Evolutionary conservation across 53 echinoderm and acorn worm genomes (phyloP).

Genomic region (Luidia sarsii): DNA sequence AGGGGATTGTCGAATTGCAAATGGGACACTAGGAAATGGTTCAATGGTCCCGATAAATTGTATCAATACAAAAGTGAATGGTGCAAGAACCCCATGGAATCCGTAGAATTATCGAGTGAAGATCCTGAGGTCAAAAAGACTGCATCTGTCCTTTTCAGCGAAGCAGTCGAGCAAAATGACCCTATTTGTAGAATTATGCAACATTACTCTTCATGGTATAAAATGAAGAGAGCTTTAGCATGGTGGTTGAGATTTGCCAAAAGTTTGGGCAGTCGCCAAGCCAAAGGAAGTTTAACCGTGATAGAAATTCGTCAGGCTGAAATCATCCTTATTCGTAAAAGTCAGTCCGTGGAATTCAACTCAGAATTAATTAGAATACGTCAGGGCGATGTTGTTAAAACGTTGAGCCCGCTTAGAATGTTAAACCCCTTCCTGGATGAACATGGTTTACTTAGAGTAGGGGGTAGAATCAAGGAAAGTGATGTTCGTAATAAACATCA

Average conservation of each 20-base stretch:
- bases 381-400: background rate
- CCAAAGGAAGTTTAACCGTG: background rate
- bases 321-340: background rate
- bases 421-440: slow-evolving; percentile 4
- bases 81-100: background rate
- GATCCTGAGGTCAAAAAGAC: background rate
- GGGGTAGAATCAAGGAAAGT: background rate
- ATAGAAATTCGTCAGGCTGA: background rate
- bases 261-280: background rate
- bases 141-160: background rate
- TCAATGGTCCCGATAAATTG: background rate
- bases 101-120: background rate
- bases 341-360: background rate
- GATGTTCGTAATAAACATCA: background rate
- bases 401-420: too few relatives aligned
- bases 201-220: slow-evolving; percentile 48
- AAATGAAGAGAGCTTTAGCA: slow-evolving; percentile 45
- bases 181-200: slow-evolving; percentile 30
- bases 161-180: too few relatives aligned
- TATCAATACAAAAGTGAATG: background rate
- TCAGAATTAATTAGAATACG: background rate
- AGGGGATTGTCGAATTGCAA: background rate
- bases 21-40: background rate
- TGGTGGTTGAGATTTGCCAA: slow-evolving; percentile 16
- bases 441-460: background rate